Conservation (phyloP, 2,797 vertebrate species). For the Halcyon leucocephala region DNA sequence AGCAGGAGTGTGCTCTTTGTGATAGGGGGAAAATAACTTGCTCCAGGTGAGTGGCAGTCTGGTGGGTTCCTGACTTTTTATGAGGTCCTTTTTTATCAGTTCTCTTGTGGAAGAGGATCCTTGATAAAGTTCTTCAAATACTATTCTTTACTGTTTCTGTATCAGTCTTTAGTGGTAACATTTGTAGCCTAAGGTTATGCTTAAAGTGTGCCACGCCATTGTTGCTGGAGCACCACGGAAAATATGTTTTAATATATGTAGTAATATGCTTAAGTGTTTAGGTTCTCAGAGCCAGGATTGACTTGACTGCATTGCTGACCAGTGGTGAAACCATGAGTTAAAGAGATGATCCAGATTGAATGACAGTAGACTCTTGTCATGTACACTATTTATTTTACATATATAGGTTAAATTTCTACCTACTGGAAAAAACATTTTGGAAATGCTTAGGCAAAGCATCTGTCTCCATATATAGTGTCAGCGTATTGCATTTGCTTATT, state of each 20-base stretch:
- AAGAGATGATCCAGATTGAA: neutral
- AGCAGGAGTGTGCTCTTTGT: neutral
- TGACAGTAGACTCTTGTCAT: neutral
- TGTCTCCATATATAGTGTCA: neutral
- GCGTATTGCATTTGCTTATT: neutral
- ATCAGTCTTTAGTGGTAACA: neutral
- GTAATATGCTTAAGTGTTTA: neutral
- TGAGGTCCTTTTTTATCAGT: neutral
- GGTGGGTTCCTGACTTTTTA: neutral
- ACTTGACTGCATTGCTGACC: neutral
- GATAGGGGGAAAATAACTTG: neutral
- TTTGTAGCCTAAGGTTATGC: neutral
- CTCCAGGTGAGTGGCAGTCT: neutral
- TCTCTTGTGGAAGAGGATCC: neutral
- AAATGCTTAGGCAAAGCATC: neutral
- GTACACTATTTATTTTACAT: neutral
- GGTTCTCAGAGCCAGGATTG: neutral
- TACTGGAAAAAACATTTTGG: neutral
- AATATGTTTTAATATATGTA: neutral
- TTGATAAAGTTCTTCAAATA: neutral
- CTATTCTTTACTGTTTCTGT: neutral
- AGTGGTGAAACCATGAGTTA: neutral
- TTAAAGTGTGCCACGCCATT: rapidly evolving
- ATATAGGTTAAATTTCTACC: neutral
- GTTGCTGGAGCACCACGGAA: neutral